Conservation (phyloP, 2,888 invertebrate genomes). For the Lampropteryx suffumata region DNA sequence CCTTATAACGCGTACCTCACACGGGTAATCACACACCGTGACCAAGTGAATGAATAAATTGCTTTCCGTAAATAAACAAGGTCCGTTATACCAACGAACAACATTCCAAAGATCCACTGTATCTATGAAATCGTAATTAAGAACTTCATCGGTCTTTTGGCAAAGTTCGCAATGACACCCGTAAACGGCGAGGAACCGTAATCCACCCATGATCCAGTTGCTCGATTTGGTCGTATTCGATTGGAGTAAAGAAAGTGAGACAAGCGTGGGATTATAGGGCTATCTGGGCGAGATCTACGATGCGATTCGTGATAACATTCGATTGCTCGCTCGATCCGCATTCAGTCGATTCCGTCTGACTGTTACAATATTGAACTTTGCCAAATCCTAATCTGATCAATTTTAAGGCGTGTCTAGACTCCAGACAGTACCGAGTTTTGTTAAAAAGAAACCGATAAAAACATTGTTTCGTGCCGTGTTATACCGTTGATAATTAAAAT, state of each 20-base stretch:
- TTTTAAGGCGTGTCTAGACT: constrained; percentile 40
- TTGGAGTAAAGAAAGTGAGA: constrained; percentile 60
- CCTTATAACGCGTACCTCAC: constrained; percentile 38
- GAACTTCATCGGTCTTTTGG: constrained; percentile 39
- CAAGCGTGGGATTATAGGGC: constrained; percentile 63
- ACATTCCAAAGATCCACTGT: constrained; percentile 29
- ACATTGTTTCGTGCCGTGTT: constrained; percentile 17
- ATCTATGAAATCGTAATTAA: constrained; percentile 37
- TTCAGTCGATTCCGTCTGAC: constrained; percentile 34
- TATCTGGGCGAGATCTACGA: constrained; percentile 53
- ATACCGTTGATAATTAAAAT: constrained; percentile 22
- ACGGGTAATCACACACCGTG: constrained; percentile 25
- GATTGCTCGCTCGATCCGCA: constrained; percentile 40
- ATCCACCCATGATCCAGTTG: constrained; percentile 55
- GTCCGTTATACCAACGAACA: constrained; percentile 37
- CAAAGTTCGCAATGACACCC: constrained; percentile 31
- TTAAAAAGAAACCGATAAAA: constrained; percentile 8
- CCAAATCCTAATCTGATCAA: constrained; percentile 37
- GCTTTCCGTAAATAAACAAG: constrained; percentile 33
- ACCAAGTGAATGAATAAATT: constrained; percentile 29
- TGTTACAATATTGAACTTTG: constrained; percentile 32
- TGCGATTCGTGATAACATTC: constrained; percentile 33
- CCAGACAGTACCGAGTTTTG: constrained; percentile 36
- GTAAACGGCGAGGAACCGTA: constrained; percentile 51
- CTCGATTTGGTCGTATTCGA: constrained; percentile 51